phyloP scores from a whole-genome alignment of 2,113 vertebrate genomes.

The Uria aalge region DNA sequence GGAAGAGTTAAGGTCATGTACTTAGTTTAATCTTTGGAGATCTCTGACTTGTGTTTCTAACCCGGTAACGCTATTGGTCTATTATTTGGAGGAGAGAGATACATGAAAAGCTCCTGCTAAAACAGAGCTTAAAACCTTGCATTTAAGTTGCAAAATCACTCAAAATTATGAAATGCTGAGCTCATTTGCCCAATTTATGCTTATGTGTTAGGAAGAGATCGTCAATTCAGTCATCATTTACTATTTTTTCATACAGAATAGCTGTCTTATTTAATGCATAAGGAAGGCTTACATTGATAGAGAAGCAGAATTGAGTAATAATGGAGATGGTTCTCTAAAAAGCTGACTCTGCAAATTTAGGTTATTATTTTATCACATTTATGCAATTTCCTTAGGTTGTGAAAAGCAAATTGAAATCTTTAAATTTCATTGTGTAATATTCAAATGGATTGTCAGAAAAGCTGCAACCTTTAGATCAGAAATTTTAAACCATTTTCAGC shows the following conservation, averaged over 20 bases:
- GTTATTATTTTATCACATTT: neutral
- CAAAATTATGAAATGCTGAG: neutral
- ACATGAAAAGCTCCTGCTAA: neutral
- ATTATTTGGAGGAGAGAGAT: neutral
- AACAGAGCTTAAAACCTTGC: neutral
- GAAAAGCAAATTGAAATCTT: neutral
- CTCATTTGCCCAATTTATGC: neutral
- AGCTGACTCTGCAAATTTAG: neutral
- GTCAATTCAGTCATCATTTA: neutral
- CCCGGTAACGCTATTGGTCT: neutral
- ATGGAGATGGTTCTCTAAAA: neutral
- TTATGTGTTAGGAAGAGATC: neutral
- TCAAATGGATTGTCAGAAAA: neutral
- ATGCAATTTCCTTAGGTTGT: neutral
- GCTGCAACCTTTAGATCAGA: neutral
- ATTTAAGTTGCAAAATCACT: neutral
- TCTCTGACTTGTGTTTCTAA: neutral
- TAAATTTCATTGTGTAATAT: neutral
- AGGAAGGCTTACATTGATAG: neutral
- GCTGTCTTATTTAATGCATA: neutral
- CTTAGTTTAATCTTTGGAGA: neutral
- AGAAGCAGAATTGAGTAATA: neutral
- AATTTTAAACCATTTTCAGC: neutral
- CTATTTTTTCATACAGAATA: neutral
- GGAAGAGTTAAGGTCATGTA: neutral